A percentile compares a stretch with the other conserved stretches of the same genome.
Conservation (phyloP, 2,888 invertebrate species). For the Dolichomitus sp. region DNA sequence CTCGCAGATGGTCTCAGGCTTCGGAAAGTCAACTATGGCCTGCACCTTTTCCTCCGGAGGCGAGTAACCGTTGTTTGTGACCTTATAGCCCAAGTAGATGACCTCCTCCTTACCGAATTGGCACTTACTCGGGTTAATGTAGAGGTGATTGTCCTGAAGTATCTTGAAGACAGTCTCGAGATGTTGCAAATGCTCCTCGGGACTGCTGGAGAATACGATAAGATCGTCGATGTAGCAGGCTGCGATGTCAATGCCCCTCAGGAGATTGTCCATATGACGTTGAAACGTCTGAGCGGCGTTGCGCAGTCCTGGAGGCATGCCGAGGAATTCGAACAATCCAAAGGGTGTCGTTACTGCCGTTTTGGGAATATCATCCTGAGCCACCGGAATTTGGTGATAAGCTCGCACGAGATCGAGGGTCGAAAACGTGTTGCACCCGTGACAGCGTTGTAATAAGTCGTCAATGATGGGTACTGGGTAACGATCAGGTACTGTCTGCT, state of each 20-base stretch:
- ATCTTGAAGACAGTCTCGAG: slow-evolving; percentile 45
- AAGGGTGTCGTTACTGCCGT: slow-evolving; percentile 57
- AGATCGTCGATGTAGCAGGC: slow-evolving; percentile 71
- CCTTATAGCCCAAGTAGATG: slow-evolving; percentile 27
- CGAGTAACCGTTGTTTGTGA: slow-evolving; percentile 26
- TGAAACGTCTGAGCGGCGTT: slow-evolving; percentile 74
- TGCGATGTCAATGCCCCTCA: slow-evolving; percentile 66
- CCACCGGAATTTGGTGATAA: slow-evolving; percentile 53
- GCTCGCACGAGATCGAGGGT: slow-evolving; percentile 53
- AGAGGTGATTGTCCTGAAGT: neutral
- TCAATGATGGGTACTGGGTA: slow-evolving; percentile 50
- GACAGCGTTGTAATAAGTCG: slow-evolving; percentile 32
- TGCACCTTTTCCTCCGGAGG: slow-evolving; percentile 31
- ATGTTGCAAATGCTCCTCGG: slow-evolving; percentile 68
- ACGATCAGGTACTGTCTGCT: slow-evolving; percentile 45
- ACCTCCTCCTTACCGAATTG: slow-evolving; percentile 15
- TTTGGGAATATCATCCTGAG: slow-evolving; percentile 39
- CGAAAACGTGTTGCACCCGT: slow-evolving; percentile 10
- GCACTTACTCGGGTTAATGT: slow-evolving; percentile 20
- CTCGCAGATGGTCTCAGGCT: slow-evolving; percentile 50
- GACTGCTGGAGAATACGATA: slow-evolving; percentile 54
- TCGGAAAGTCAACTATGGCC: slow-evolving; percentile 33
- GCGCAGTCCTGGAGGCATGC: slow-evolving; percentile 68
- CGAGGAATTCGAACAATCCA: slow-evolving; percentile 49
- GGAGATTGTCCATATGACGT: slow-evolving; percentile 71